Percentiles rank a stretch among this genome's conserved stretches.
Evolutionary conservation across 2,113 vertebrate genomes (phyloP).

Genomic region (Shinisaurus crocodilurus): DNA sequence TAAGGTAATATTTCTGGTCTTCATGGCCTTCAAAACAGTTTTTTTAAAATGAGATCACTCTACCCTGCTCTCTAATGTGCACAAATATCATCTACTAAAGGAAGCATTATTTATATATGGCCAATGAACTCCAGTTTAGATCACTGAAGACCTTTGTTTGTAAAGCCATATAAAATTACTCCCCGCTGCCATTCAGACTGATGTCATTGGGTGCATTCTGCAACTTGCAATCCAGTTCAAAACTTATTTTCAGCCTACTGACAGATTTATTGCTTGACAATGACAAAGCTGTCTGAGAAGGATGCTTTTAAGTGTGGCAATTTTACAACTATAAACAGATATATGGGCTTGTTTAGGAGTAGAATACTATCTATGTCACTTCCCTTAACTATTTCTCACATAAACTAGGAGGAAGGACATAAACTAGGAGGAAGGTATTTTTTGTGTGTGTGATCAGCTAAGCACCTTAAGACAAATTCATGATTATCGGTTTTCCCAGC

Average conservation of each 20-base stretch:
- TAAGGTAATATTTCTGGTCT: slow-evolving; percentile 60
- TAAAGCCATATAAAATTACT: background rate
- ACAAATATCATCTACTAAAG: slow-evolving; percentile 31
- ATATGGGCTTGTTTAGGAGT: background rate
- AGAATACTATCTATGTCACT: background rate
- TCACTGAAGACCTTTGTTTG: background rate
- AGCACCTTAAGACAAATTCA: background rate
- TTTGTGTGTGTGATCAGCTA: background rate
- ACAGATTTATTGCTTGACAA: slow-evolving; percentile 20
- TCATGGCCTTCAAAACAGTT: slow-evolving; percentile 45
- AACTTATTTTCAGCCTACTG: slow-evolving; percentile 23
- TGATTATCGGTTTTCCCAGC: background rate
- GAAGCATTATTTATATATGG: background rate
- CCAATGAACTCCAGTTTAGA: background rate
- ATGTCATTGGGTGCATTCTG: slow-evolving; percentile 16
- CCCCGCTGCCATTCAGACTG: background rate
- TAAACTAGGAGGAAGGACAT: no score
- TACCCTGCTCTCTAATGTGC: slow-evolving; percentile 47
- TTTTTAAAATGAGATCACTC: slow-evolving; percentile 57
- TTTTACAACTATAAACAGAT: slow-evolving; percentile 38
- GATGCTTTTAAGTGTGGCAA: slow-evolving; percentile 21
- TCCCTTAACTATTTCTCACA: background rate
- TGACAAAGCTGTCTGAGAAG: slow-evolving; percentile 35
- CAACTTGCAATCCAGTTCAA: slow-evolving; percentile 22
- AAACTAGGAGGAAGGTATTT: no score